Base-by-base conservation (phyloP, 2,113 vertebrate species). In the Forbesichthys papilliferus region DNA sequence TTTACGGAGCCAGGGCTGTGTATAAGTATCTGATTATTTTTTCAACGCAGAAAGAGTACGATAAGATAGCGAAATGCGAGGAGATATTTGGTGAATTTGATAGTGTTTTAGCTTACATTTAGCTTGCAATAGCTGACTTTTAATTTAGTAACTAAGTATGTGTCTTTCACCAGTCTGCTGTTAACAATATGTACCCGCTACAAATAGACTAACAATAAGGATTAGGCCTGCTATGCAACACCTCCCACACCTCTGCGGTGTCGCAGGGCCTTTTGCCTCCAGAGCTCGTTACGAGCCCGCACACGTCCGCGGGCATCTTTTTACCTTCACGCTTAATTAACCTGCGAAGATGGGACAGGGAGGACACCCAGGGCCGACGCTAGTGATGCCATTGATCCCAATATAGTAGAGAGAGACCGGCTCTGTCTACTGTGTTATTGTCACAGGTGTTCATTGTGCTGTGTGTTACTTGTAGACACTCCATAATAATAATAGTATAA, bases 271-370 rank as follows among this genome's bases (percentile, higher is more conserved):
- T 87, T 84, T 71, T 84, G 84, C 62, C 74, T 90, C 75, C 90
- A 78, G 84, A 86, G 84, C 87, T 89, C 90, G 87, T 88, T 84
- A 73, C 34, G 77, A 71, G 67, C 78, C 1, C 70, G 73, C 74
- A 72, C 59, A 78, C 11, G 74, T 60, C 75, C 75, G 81, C 54
- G 78, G 36, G 36, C 36, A 42, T 42, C 42, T 85, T 81, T 89
- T 87, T 90, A 84, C 88, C 88, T 88, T 90, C 87, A 85, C 81
- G 82, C 77, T 82, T 89, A 89, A 91, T 89, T 90, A 91, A 42
- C 85, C 89, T 86, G 82, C 82, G 80, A 78, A 83, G 85, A 91
- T 84, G 79, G 80, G 84, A 27, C 58, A 8, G 64, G 0, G 61
- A 79, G 70, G 81, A 87, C 87, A 83, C 34, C 69, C 71, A 71